Evolutionary conservation across 2,888 invertebrate genomes (phyloP), one percentile per base, ranked within the genome.

Genomic region (Brenthis hecate): DNA sequence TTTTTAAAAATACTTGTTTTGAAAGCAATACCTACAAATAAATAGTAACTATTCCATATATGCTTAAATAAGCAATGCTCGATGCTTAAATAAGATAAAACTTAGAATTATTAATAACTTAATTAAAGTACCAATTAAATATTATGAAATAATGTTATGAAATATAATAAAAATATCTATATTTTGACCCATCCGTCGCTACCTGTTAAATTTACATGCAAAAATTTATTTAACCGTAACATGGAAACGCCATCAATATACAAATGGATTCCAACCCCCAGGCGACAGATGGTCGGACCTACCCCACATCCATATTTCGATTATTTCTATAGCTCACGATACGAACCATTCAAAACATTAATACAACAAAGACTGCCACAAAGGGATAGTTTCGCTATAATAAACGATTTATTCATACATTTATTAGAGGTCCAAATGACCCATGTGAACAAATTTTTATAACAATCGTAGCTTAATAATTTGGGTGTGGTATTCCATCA

Each of bases 251-350:
- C 83, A 84, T 83, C 79, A 83, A 76, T 76, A 72, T 75, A 73
- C 75, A 74, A 76, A 73, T 75, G 76, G 77, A 80, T 69, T 65
- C 28, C 80, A 80, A 75, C 75, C 75, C 73, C 58, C 71, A 66
- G 72, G 76, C 80, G 85, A 84, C 89, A 89, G 89, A 89, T 89
- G 89, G 86, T 77, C 77, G 77, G 78, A 80, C 78, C 75, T 72
- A 74, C 82, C 83, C 85, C 80, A 82, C 77, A 77, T 76, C 77
- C 76, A 79, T 81, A 79, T 79, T 81, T 79, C 78, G 78, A 79
- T 86, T 84, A 82, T 84, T 77, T 76, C 74, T 77, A 77, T 80
- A 77, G 78, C 76, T 75, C 70, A 73, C 74, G 76, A 75, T 72
- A 66, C 62, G 65, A 67, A 74, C 76, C 70, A 76, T 78, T 76